Evolutionary conservation across 2,797 vertebrate genomes (phyloP), one percentile per base, ranked within the genome.

Genomic region (Hafferia zeledoni): DNA sequence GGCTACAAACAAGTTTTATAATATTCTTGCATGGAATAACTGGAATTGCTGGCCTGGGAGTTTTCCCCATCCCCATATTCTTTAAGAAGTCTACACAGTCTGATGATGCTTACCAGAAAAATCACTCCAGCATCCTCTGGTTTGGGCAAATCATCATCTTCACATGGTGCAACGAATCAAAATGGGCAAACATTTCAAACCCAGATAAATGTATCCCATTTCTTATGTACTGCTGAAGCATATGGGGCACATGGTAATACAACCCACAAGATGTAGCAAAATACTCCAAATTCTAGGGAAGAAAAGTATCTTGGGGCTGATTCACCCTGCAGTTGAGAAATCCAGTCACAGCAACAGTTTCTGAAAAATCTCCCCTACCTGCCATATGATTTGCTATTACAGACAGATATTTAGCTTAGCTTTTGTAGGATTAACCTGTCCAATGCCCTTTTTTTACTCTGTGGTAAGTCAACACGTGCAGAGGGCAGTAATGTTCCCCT

Each of bases 171-270:
- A 61, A 3, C 41, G n/a, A 57, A 31, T 71, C 24, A 43, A 67
- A 37, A 31, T 39, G 27, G 24, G 22, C 30, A 55, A 30, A 22
- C 11, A 23, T 27, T n/a, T 9, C 33, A 25, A 76, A 56, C 19
- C 7, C 16, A 61, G 43, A 61, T 0, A 0, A 84, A 46, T 12
- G 17, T 3, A 3, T 56, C 41, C 59, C 19, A 30, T 65, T 86
- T 83, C 79, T 67, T 15, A 37, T 56, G 46, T 27, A 83, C 33
- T 61, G 25, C 31, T 71, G 69, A 56, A 86, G 59, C 61, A 47
- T 35, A 67, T 59, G 57, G 78, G 77, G n/a, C 16, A 86, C 39
- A 37, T 0, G 1, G 11, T 41, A 57, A 41, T 82, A 47, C 53
- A 92, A 18, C 6, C 25, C 39, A 56, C 9, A 22, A 71, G 19